A percentile compares a stretch with the other conserved stretches of the same genome.
Conservation (phyloP, 2,888 invertebrate genomes). For the Ctena decussata region DNA sequence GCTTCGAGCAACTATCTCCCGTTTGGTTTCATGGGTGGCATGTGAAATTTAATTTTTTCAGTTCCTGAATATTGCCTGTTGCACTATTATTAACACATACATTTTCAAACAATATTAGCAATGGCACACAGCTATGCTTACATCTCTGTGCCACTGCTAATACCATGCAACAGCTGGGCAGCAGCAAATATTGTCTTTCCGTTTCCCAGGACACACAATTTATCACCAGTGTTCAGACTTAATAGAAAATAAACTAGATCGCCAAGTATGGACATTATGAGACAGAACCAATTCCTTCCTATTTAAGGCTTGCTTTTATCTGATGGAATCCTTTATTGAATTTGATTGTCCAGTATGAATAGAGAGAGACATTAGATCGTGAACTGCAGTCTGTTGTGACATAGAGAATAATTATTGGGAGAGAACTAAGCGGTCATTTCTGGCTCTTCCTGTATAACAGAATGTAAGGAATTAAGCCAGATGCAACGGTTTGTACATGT, state of each 20-base stretch:
- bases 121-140: too few relatives aligned
- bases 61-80: too few relatives aligned
- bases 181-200: not conserved
- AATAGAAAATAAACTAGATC: slow-evolving; percentile 7
- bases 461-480: too few relatives aligned
- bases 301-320: not conserved
- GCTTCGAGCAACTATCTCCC: too few relatives aligned
- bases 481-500: too few relatives aligned
- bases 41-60: too few relatives aligned
- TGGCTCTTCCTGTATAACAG: too few relatives aligned
- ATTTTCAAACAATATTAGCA: too few relatives aligned
- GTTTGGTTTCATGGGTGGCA: too few relatives aligned
- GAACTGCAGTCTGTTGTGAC: not conserved
- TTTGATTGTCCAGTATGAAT: not conserved
- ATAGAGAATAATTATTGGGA: not conserved
- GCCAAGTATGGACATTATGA: not conserved
- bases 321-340: slow-evolving; percentile 1
- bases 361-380: not conserved
- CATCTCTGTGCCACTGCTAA: too few relatives aligned
- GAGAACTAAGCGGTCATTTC: not conserved
- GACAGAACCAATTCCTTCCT: not conserved
- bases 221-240: slow-evolving; percentile 3
- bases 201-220: not conserved
- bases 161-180: too few relatives aligned
- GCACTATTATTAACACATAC: too few relatives aligned